Base-by-base conservation (phyloP, 2,113 vertebrate species). In the Bufo gargarizans region DNA sequence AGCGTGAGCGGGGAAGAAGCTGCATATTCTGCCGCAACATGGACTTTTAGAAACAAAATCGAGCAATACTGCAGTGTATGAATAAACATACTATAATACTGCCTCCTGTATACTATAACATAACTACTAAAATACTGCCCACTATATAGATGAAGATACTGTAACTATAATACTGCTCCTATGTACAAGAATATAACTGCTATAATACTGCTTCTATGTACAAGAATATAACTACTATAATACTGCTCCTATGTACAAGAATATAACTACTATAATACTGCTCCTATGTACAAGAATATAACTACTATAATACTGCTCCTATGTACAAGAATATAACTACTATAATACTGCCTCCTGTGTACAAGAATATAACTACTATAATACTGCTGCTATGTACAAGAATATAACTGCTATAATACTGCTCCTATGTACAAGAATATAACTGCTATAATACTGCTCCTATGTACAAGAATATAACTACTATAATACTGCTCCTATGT, bases 191-290 rank as follows among this genome's bases (percentile, higher is more conserved):
- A 16, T 61, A 19, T 19, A 61, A 61, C 14, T 19, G 2, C 17
- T 61, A 61, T 61, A 61, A 61, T 61, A 61, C 17, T 16, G 8
- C 19, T 9, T 19, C 56, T 65, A 65, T 65, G 7, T 65, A 65
- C 63, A 65, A 65, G 56, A 65, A 65, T 65, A 65, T 65, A 65
- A 65, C 63, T 65, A 65, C 63, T 58, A 65, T 65, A 67, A 22
- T 58, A 67, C 65, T 67, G 65, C 65, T 4, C 65, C 65, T 22
- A 22, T 67, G 10, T 67, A 65, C 63, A 65, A 65, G 56, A 65
- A 65, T 65, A 65, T 65, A 65, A 65, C 63, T 65, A 65, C 63
- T 58, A 65, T 65, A 67, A 22, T 58, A 67, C 65, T 67, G 65
- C 65, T 4, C 20, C 65, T 22, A 58, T 58, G 56, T 58, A 58